These are phyloP conservation scores for human (Homo sapiens) DNA, from an alignment of 2,113 vertebrate species.

Conservation along the genomic window GRCh38 chr1:245993501-245994000, in stretches of 20 bases:
- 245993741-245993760: fast-evolving
- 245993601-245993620: too few species aligned
- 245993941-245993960: background rate
- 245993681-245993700: background rate
- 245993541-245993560: background rate
- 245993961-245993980: background rate
- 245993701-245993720: background rate
- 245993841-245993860: background rate
- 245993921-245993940: background rate
- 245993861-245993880: background rate
- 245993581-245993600: too few species aligned
- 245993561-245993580: background rate
- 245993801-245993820: background rate
- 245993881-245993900: background rate
- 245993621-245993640: fast-evolving
- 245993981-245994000: background rate
- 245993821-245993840: background rate
- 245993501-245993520: background rate
- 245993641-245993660: fast-evolving
- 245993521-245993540: background rate
- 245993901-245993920: background rate
- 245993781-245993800: background rate
- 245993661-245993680: background rate
- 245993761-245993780: too few species aligned
- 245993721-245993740: background rate